Evolutionary conservation across 2,888 invertebrate genomes (phyloP).

Genomic region (Melieria crassipennis): DNA sequence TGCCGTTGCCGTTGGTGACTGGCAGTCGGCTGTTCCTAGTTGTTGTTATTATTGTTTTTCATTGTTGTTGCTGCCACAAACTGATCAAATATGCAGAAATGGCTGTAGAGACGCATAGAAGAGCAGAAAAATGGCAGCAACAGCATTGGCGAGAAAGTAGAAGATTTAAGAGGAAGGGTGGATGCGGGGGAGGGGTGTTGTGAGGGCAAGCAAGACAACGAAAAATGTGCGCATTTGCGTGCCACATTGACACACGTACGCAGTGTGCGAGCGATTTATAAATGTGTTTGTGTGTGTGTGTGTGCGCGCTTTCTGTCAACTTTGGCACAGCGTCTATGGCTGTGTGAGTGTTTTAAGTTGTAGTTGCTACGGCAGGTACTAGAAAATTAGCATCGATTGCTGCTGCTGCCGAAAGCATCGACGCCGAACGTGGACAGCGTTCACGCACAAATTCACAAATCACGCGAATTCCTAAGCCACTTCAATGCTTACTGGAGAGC

Average conservation of each 20-base stretch:
- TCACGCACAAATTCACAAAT: too few species aligned
- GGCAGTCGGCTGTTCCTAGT: not conserved
- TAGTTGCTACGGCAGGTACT: too few species aligned
- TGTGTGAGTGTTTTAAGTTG: too few species aligned
- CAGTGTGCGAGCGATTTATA: conserved; percentile 50
- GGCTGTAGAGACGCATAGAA: not conserved
- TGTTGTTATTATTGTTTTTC: not conserved
- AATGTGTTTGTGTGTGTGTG: too few species aligned
- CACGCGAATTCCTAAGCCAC: too few species aligned
- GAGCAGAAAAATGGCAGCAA: conserved; percentile 5
- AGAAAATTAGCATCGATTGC: conserved; percentile 57
- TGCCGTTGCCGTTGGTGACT: conserved; percentile 16
- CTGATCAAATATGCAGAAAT: conserved; percentile 10
- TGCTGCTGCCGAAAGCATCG: conserved; percentile 20
- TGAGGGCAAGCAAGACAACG: conserved; percentile 57
- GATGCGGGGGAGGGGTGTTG: not conserved
- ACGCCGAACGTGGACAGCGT: too few species aligned
- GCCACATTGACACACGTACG: conserved; percentile 42
- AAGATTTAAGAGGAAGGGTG: not conserved
- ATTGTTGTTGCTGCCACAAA: not conserved
- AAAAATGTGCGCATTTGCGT: conserved; percentile 53
- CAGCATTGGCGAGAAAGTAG: conserved; percentile 23
- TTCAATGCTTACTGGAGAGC: too few species aligned
- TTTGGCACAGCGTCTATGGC: too few species aligned
- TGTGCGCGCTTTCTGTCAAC: too few species aligned